Evolutionary conservation across 2,797 vertebrate species (phyloP).

Genomic region (Coendou prehensilis): DNA sequence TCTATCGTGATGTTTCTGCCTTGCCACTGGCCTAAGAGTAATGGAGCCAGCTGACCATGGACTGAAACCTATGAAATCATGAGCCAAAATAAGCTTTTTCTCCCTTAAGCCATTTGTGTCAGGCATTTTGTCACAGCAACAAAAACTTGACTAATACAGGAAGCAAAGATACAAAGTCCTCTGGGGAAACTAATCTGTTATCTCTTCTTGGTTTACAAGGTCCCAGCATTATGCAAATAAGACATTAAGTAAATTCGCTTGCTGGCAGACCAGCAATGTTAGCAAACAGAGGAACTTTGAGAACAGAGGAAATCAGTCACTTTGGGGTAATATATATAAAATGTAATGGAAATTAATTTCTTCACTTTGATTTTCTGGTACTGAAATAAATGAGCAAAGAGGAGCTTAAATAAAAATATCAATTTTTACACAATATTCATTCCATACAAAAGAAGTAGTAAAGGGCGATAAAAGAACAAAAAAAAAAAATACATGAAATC

Average conservation of each 20-base stretch:
- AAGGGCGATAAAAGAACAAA: neutral
- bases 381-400: constrained; percentile 32
- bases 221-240: neutral
- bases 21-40: neutral
- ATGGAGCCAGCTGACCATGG: neutral
- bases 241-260: neutral
- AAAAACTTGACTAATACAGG: neutral
- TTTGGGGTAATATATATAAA: neutral
- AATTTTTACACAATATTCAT: neutral
- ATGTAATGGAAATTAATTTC: neutral
- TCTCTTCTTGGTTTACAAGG: neutral
- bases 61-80: neutral
- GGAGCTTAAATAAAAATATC: neutral
- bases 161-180: neutral
- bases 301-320: constrained; percentile 1
- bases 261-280: neutral
- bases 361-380: constrained; percentile 5
- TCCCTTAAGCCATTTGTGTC: neutral
- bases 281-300: neutral
- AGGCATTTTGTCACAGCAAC: neutral
- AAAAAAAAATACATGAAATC: neutral
- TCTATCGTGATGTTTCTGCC: neutral
- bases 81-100: neutral
- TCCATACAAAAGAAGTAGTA: neutral
- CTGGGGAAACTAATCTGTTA: neutral